These are phyloP conservation scores for Steinernema hermaphroditum DNA, from an alignment of 2,888 invertebrate genomes.

Conservation along the genomic window DNA sequence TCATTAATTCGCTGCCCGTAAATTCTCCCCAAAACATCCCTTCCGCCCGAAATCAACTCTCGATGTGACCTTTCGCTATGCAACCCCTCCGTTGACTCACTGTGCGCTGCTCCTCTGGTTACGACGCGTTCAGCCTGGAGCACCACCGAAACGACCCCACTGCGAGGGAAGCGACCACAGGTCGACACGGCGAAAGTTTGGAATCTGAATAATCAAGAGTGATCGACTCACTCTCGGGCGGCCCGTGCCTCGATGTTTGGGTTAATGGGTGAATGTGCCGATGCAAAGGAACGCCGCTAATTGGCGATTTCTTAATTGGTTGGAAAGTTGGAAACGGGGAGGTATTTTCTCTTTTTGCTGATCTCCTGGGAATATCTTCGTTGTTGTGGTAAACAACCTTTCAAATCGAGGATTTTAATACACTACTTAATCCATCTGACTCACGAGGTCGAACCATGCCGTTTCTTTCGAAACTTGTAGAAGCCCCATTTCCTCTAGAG, in stretches of 20 bases:
- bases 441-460: too few relatives aligned
- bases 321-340: background rate
- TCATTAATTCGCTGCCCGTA: slow-evolving; percentile 14
- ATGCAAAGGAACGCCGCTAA: background rate
- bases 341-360: background rate
- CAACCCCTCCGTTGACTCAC: background rate
- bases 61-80: background rate
- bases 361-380: too few relatives aligned
- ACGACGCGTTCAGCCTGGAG: too few relatives aligned
- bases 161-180: too few relatives aligned
- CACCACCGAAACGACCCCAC: too few relatives aligned
- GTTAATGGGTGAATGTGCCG: background rate
- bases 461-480: too few relatives aligned
- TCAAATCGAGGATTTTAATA: too few relatives aligned
- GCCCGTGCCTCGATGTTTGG: slow-evolving; percentile 1
- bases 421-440: too few relatives aligned
- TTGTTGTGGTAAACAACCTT: too few relatives aligned
- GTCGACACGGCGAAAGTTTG: too few relatives aligned
- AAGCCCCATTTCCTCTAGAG: too few relatives aligned
- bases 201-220: background rate
- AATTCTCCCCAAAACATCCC: slow-evolving; percentile 23
- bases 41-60: slow-evolving; percentile 22
- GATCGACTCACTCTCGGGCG: background rate
- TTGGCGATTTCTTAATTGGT: slow-evolving; percentile 16
- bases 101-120: background rate